Evolutionary conservation across 1,140 invertebrate genomes (phyloP).

Genomic region (Triops cancriformis): DNA sequence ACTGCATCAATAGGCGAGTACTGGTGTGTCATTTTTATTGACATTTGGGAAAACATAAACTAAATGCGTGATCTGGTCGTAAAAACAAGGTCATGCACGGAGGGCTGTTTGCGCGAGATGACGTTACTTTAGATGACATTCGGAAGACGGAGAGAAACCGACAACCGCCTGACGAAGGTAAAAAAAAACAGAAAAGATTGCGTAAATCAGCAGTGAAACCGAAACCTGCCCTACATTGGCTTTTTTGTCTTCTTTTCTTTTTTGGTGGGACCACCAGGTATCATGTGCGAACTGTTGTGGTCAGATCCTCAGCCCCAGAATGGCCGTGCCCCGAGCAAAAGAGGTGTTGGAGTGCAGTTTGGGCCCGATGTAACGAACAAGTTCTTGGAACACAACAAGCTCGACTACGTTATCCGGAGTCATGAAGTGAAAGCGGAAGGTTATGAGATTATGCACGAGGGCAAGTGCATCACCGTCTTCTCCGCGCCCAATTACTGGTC

Average conservation of each 20-base stretch:
- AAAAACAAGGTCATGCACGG: constrained; percentile 89
- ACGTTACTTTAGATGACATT: constrained; percentile 86
- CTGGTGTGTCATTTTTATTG: constrained; percentile 53
- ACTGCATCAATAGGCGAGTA: constrained; percentile 86
- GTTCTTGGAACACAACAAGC: constrained; percentile 74
- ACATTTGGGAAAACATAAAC: neutral
- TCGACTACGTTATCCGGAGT: constrained; percentile 90
- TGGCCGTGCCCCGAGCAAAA: constrained; percentile 84
- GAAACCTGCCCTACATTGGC: neutral
- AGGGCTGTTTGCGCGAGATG: constrained; percentile 80
- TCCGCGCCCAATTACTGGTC: constrained; percentile 99
- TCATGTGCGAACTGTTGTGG: constrained; percentile 98
- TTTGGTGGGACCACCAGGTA: constrained; percentile 41
- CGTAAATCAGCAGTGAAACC: constrained; percentile 2
- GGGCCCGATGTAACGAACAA: constrained; percentile 90
- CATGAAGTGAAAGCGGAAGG: constrained; percentile 98
- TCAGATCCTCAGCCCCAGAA: constrained; percentile 87
- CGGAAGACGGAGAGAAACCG: constrained; percentile 77
- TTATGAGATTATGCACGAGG: constrained; percentile 88
- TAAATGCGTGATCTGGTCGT: too few species aligned
- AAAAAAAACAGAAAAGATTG: constrained; percentile 21
- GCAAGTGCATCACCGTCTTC: constrained; percentile 91
- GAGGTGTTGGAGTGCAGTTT: constrained; percentile 97
- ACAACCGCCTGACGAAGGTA: constrained; percentile 93
- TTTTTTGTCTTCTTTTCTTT: constrained; percentile 19